Percentiles rank a stretch among this genome's conserved stretches.
These are phyloP conservation scores for Chloromyia formosa DNA, from an alignment of 2,888 invertebrate species.

Conservation along the genomic window DNA sequence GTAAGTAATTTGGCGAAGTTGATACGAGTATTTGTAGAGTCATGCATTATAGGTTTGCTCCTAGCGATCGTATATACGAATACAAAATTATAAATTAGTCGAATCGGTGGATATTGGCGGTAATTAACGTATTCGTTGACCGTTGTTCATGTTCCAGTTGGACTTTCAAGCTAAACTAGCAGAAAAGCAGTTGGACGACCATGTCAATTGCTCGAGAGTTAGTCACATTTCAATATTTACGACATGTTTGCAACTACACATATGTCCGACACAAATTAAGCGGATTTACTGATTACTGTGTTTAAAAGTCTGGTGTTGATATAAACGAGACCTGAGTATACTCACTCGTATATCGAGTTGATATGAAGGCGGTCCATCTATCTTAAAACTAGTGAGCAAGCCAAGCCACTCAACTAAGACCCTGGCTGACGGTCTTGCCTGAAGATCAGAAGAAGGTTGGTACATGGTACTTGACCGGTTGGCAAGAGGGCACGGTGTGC, in stretches of 20 bases:
- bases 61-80: not conserved
- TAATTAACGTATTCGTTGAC: constrained; percentile 46
- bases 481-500: no score
- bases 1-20: no score
- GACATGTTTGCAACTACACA: constrained; percentile 30
- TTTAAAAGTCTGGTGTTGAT: constrained; percentile 17
- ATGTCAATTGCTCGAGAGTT: constrained; percentile 12
- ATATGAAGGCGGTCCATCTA: not conserved
- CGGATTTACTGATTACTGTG: constrained; percentile 39
- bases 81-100: constrained; percentile 49
- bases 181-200: constrained; percentile 14
- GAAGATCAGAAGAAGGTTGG: no score
- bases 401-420: no score
- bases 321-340: not conserved
- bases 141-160: constrained; percentile 1
- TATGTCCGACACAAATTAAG: constrained; percentile 41
- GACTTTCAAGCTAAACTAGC: not conserved
- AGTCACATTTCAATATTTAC: constrained; percentile 23
- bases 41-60: no score
- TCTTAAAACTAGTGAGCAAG: no score
- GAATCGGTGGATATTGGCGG: constrained; percentile 43
- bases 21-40: no score
- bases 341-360: not conserved
- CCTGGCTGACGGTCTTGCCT: no score
- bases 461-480: no score